Conservation (phyloP, 2,888 invertebrate species). For the Lobophora halterata region DNA sequence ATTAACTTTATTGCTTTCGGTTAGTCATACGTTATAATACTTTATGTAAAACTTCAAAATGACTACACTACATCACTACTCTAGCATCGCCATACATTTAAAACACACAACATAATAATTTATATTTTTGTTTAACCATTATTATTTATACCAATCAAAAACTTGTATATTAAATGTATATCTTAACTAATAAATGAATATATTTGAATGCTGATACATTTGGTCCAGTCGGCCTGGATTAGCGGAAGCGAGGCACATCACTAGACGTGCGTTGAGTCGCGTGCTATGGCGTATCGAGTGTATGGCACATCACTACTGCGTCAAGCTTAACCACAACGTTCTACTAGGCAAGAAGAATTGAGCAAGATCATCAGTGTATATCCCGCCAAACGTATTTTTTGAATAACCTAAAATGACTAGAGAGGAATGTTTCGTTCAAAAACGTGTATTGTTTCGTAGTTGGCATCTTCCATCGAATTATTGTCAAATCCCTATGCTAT, state of each 20-base stretch:
- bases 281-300: constrained; percentile 57
- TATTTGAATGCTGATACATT: constrained; percentile 55
- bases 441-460: constrained; percentile 60
- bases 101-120: constrained; percentile 73
- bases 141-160: constrained; percentile 55
- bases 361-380: constrained; percentile 65
- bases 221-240: constrained; percentile 71
- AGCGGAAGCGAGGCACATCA: constrained; percentile 53
- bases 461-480: constrained; percentile 69
- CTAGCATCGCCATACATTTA: constrained; percentile 76
- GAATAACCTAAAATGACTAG: constrained; percentile 60
- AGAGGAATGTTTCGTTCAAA: constrained; percentile 72
- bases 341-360: constrained; percentile 72
- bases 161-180: constrained; percentile 25
- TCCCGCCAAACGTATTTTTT: constrained; percentile 47
- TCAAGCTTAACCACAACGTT: constrained; percentile 52
- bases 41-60: constrained; percentile 79
- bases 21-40: constrained; percentile 59
- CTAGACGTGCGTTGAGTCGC: constrained; percentile 41
- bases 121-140: constrained; percentile 62
- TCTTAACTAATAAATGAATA: constrained; percentile 56
- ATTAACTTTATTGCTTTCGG: constrained; percentile 76
- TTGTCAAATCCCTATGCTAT: constrained; percentile 74
- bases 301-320: constrained; percentile 73
- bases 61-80: constrained; percentile 73